Percentiles rank a stretch among this genome's conserved stretches.
Evolutionary conservation across 2,797 vertebrate species (phyloP).

Genomic region (Mallotus villosus): DNA sequence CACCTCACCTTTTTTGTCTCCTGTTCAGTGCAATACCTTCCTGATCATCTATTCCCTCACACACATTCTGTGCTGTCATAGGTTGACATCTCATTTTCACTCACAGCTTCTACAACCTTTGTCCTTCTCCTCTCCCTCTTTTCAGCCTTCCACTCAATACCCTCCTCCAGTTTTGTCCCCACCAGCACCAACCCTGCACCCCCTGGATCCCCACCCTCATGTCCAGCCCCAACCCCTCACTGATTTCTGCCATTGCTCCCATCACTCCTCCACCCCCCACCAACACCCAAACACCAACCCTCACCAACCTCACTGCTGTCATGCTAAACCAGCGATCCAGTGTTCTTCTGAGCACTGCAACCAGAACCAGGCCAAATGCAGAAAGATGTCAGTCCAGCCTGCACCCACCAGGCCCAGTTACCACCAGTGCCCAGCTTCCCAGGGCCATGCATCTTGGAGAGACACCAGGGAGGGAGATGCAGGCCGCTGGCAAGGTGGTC

Average conservation of each 20-base stretch:
- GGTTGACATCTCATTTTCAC: background rate
- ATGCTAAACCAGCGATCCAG: conserved; percentile 28
- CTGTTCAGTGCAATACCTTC: background rate
- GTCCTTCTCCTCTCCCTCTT: background rate
- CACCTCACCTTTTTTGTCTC: too few relatives aligned
- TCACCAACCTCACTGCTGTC: background rate
- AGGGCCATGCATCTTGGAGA: background rate
- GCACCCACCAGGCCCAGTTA: background rate
- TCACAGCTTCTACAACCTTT: background rate
- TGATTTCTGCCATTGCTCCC: background rate
- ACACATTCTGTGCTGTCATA: background rate
- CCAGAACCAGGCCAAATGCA: conserved; percentile 26
- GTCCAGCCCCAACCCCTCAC: background rate
- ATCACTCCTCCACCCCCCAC: background rate
- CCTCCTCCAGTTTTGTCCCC: conserved; percentile 1
- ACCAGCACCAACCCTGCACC: background rate
- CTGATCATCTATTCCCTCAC: background rate
- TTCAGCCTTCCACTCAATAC: conserved; percentile 9
- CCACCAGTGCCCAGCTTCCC: background rate
- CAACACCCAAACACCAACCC: background rate
- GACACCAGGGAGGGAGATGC: conserved; percentile 9
- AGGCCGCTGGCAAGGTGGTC: background rate
- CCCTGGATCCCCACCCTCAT: background rate
- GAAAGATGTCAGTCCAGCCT: conserved; percentile 5
- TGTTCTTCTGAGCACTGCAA: conserved; percentile 20